Percentiles rank a stretch among this genome's conserved stretches.
Conservation (phyloP, 92 coral and sea anemone genomes). For the Porites evermanni region DNA sequence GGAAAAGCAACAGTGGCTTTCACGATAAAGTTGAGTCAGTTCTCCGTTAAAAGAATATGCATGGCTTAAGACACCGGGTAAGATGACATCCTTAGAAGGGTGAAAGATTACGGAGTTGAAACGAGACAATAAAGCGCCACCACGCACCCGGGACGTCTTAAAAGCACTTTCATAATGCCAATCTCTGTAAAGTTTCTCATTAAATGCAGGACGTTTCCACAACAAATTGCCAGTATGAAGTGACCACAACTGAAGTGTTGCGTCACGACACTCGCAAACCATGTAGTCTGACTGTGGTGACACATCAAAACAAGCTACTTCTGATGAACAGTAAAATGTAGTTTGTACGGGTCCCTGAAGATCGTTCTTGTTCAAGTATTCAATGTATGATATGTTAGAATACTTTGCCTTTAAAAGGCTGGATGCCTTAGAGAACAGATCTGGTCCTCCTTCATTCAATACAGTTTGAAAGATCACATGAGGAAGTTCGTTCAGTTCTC, state of each 20-base stretch:
- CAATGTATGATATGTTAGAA: slow-evolving; percentile 3
- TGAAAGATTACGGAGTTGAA: slow-evolving; percentile 15
- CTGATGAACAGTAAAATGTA: neutral
- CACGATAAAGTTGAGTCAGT: neutral
- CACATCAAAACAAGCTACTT: slow-evolving; percentile 14
- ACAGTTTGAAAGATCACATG: neutral
- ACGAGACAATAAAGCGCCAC: neutral
- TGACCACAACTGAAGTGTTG: neutral
- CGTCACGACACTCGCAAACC: slow-evolving; percentile 6
- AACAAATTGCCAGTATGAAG: neutral
- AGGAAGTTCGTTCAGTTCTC: neutral
- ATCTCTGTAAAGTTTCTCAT: neutral
- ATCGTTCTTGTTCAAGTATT: neutral
- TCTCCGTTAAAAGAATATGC: neutral
- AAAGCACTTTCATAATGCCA: too few species aligned
- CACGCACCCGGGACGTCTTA: accelerated
- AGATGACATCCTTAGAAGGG: slow-evolving; percentile 2
- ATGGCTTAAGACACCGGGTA: neutral
- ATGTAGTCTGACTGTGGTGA: neutral
- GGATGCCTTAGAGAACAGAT: neutral
- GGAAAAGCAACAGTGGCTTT: neutral
- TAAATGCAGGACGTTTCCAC: neutral
- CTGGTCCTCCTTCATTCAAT: slow-evolving; percentile 2
- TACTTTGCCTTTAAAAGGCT: slow-evolving; percentile 1
- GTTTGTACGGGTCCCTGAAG: neutral